Evolutionary conservation across 2,888 invertebrate genomes (phyloP).

Genomic region (Shargacucullia verbasci): DNA sequence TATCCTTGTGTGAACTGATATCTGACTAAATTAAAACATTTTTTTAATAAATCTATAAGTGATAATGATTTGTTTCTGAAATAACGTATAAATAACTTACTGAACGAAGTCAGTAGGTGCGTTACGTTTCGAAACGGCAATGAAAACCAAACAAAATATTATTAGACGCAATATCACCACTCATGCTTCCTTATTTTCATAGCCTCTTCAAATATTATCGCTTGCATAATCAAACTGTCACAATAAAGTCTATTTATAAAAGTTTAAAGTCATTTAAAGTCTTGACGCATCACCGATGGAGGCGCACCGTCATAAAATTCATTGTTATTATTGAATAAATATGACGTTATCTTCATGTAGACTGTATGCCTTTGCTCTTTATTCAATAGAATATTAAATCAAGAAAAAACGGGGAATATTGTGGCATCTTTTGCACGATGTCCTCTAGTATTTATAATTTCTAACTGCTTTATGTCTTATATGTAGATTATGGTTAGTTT

Average conservation of each 20-base stretch:
- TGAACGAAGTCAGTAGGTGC: too few species aligned
- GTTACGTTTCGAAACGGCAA: slow-evolving; percentile 13
- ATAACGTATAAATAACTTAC: too few species aligned
- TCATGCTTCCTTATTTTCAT: slow-evolving; percentile 56
- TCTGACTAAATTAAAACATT: too few species aligned
- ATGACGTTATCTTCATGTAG: slow-evolving; percentile 23
- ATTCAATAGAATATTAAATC: slow-evolving; percentile 2
- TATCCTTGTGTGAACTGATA: too few species aligned
- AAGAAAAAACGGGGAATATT: neutral
- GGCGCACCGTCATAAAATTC: slow-evolving; percentile 38
- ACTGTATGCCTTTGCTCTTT: slow-evolving; percentile 7
- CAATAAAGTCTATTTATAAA: slow-evolving; percentile 55
- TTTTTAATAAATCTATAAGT: neutral
- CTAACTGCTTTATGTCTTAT: too few species aligned
- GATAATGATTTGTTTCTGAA: too few species aligned
- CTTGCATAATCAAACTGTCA: slow-evolving; percentile 47
- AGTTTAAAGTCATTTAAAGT: slow-evolving; percentile 45
- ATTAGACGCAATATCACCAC: slow-evolving; percentile 30
- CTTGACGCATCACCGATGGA: slow-evolving; percentile 31
- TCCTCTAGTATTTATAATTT: too few species aligned
- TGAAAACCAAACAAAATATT: slow-evolving; percentile 41
- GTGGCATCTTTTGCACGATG: too few species aligned
- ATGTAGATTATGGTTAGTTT: too few species aligned
- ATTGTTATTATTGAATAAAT: slow-evolving; percentile 43
- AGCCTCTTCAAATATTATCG: slow-evolving; percentile 41